Percentiles rank a stretch among this genome's conserved stretches.
Conservation (phyloP, 2,113 vertebrate species). For the Nothoprocta pentlandii region DNA sequence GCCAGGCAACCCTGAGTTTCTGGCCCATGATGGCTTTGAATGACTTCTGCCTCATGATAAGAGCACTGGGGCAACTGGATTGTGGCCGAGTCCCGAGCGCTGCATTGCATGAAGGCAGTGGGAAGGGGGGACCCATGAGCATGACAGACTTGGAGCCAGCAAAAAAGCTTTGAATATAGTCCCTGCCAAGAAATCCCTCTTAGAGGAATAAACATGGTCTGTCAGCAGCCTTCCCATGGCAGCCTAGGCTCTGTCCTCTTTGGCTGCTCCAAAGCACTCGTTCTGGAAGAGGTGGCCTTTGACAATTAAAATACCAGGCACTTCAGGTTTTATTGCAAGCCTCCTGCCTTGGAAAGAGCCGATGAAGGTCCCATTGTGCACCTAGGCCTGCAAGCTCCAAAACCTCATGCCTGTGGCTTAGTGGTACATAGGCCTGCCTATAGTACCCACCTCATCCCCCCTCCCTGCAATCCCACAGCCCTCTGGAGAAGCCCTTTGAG, state of each 20-base stretch:
- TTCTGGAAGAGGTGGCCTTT: background rate
- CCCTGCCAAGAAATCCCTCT: background rate
- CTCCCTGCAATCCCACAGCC: background rate
- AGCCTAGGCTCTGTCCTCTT: background rate
- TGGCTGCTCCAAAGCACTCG: background rate
- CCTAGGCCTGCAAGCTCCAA: background rate
- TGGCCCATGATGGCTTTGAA: background rate
- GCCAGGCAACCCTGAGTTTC: rapidly evolving
- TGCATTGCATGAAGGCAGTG: background rate
- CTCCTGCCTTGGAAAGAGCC: constrained; percentile 34
- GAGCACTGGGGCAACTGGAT: background rate
- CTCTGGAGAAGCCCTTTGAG: background rate
- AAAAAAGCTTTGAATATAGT: background rate
- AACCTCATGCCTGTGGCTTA: constrained; percentile 61
- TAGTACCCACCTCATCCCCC: background rate
- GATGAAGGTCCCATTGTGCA: constrained; percentile 28
- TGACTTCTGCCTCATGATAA: background rate
- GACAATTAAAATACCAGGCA: constrained; percentile 36
- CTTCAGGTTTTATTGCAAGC: constrained; percentile 42
- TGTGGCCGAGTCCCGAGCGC: background rate
- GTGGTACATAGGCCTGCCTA: background rate
- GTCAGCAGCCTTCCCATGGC: background rate
- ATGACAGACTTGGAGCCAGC: background rate
- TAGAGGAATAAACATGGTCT: background rate
- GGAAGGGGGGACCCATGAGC: background rate